Conservation (phyloP, 2,888 invertebrate genomes). For the Diarsia rubi region DNA sequence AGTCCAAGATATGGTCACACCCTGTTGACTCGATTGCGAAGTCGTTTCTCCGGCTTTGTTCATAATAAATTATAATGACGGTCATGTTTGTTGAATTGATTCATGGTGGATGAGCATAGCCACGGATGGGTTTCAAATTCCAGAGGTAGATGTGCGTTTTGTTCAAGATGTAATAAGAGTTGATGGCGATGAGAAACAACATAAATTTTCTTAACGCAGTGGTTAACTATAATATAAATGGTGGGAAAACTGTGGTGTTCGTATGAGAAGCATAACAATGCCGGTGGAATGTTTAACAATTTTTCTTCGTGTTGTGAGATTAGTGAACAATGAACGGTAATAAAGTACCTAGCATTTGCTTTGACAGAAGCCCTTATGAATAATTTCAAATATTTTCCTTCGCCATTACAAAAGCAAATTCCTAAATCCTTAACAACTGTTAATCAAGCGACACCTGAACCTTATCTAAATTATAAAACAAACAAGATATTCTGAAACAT, state of each 20-base stretch:
- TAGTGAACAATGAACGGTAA: background rate
- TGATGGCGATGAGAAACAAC: slow-evolving; percentile 28
- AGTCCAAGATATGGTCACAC: slow-evolving; percentile 84
- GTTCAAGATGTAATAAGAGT: slow-evolving; percentile 49
- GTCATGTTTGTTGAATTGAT: slow-evolving; percentile 83
- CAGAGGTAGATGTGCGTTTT: slow-evolving; percentile 57
- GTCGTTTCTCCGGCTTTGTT: slow-evolving; percentile 86
- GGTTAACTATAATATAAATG: slow-evolving; percentile 40
- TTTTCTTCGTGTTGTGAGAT: slow-evolving; percentile 7
- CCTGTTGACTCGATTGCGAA: slow-evolving; percentile 86
- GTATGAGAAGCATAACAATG: slow-evolving; percentile 22
- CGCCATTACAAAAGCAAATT: background rate
- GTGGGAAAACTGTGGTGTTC: slow-evolving; percentile 30
- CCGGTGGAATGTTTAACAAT: slow-evolving; percentile 20
- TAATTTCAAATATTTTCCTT: background rate
- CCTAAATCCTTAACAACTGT: slow-evolving; percentile 9
- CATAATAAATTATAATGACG: slow-evolving; percentile 83
- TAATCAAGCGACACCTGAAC: slow-evolving; percentile 15
- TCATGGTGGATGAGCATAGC: slow-evolving; percentile 80
- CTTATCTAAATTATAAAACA: slow-evolving; percentile 24
- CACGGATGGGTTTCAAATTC: slow-evolving; percentile 74
- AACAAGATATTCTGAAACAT: slow-evolving; percentile 60
- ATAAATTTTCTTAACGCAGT: slow-evolving; percentile 31
- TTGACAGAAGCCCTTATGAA: background rate
- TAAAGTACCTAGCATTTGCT: background rate